Percentiles rank a stretch among this genome's conserved stretches.
These are phyloP conservation scores for Triops longicaudatus DNA, from an alignment of 1,140 invertebrate species.

Conservation along the genomic window DNA sequence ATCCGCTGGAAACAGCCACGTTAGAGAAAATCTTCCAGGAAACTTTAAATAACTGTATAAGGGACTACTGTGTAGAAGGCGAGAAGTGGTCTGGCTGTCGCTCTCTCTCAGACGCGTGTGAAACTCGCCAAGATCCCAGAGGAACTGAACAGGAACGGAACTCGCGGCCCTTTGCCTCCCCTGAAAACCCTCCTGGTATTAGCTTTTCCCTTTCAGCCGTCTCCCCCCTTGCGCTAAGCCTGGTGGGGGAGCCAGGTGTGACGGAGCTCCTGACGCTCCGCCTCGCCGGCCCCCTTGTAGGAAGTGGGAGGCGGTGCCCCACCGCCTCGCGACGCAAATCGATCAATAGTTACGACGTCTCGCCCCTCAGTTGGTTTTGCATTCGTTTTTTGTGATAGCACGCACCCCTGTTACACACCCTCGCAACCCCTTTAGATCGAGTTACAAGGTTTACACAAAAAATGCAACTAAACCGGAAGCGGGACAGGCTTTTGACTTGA, in stretches of 20 bases:
- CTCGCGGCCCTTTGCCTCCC: neutral
- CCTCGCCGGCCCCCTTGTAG: neutral
- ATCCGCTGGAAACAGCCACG: neutral
- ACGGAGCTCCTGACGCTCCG: neutral
- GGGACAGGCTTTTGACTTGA: neutral
- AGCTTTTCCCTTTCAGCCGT: slow-evolving; percentile 1
- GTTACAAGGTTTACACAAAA: neutral
- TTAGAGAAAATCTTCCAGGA: no score
- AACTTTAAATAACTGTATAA: no score
- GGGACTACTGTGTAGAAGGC: no score
- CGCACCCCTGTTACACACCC: neutral
- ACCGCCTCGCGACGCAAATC: neutral
- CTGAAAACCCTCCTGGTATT: neutral
- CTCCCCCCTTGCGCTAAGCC: no score
- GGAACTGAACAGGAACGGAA: slow-evolving; percentile 11
- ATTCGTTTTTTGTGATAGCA: neutral
- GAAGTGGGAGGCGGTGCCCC: neutral
- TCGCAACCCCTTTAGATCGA: neutral
- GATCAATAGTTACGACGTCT: neutral
- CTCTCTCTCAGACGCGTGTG: neutral
- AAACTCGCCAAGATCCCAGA: neutral
- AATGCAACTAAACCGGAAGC: neutral
- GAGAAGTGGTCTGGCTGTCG: neutral
- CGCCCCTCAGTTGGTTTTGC: neutral
- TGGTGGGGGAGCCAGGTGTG: neutral